Evolutionary conservation across 2,113 vertebrate species (phyloP).

Genomic region (Xiphophorus maculatus): DNA sequence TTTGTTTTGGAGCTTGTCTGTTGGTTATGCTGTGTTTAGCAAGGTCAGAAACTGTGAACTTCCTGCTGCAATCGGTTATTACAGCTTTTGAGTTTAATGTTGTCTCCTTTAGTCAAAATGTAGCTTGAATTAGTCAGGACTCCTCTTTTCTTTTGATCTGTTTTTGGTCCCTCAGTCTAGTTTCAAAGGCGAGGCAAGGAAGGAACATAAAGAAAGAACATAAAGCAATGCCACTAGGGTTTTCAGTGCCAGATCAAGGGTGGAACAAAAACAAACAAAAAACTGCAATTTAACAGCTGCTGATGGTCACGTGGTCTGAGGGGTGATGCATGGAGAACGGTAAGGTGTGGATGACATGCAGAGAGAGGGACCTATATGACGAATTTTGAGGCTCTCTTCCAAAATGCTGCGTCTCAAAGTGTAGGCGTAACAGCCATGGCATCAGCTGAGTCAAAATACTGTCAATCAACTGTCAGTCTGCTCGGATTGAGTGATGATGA

Average conservation of each 20-base stretch:
- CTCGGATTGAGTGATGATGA: conserved; percentile 43
- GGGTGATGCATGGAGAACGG: conserved; percentile 32
- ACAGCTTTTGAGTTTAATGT: conserved; percentile 12
- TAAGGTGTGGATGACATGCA: conserved; percentile 16
- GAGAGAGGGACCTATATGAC: conserved; percentile 12
- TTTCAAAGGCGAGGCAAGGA: conserved; percentile 7
- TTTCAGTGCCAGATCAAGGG: conserved; percentile 7
- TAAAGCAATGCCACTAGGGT: conserved; percentile 11
- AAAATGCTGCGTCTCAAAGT: conserved; percentile 26
- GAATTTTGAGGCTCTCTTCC: conserved; percentile 30
- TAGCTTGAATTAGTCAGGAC: conserved; percentile 25
- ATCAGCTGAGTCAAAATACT: conserved; percentile 53
- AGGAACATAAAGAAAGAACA: conserved; percentile 12
- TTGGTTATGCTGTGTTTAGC: conserved; percentile 1
- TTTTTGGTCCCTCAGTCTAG: conserved; percentile 13
- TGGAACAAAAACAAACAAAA: neutral
- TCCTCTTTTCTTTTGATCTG: conserved; percentile 10
- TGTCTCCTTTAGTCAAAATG: conserved; percentile 9
- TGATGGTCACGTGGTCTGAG: conserved; percentile 41
- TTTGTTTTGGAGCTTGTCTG: neutral
- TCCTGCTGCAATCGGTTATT: conserved; percentile 24
- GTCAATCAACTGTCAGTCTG: conserved; percentile 57
- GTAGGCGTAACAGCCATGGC: conserved; percentile 25
- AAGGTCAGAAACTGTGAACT: neutral
- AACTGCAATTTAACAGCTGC: conserved; percentile 9